Conservation (phyloP, 2,797 vertebrate genomes). For the Enteromius afrohamiltoni region DNA sequence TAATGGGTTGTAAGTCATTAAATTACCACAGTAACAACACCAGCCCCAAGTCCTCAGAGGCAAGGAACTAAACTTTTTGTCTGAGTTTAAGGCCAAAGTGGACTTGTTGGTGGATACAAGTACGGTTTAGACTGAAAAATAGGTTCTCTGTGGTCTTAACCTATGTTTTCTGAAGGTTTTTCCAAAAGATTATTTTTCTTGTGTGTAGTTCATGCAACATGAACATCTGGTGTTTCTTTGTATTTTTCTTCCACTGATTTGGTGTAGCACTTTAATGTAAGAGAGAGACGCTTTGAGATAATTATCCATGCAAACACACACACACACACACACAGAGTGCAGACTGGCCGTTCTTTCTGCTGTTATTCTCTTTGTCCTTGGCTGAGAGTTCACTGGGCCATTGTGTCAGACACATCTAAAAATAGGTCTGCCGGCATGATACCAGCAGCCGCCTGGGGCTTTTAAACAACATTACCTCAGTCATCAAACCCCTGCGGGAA, state of each 20-base stretch:
- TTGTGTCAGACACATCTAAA: constrained; percentile 60
- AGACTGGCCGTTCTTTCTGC: constrained; percentile 40
- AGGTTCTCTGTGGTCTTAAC: neutral
- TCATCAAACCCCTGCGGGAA: constrained; percentile 30
- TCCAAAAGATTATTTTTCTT: neutral
- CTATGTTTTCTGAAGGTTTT: neutral
- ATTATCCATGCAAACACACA: constrained; percentile 30
- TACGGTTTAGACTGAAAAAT: neutral
- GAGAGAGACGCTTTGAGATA: neutral
- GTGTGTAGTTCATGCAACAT: neutral
- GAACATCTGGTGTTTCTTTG: neutral
- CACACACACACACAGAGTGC: constrained; percentile 32
- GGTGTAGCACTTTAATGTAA: constrained; percentile 11
- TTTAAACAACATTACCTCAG: constrained; percentile 53
- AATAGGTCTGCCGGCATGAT: constrained; percentile 55
- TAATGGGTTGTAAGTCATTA: constrained; percentile 49
- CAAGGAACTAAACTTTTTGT: neutral
- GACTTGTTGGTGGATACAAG: constrained; percentile 2
- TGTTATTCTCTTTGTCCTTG: constrained; percentile 53
- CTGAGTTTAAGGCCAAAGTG: neutral
- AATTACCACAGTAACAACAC: constrained; percentile 71
- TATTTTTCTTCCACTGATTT: neutral
- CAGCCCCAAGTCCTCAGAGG: constrained; percentile 43
- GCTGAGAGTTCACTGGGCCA: constrained; percentile 61
- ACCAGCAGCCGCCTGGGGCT: constrained; percentile 46